Percentiles rank a stretch among this genome's conserved stretches.
Conservation (phyloP, 2,113 vertebrate species). For the Forbesichthys papilliferus region DNA sequence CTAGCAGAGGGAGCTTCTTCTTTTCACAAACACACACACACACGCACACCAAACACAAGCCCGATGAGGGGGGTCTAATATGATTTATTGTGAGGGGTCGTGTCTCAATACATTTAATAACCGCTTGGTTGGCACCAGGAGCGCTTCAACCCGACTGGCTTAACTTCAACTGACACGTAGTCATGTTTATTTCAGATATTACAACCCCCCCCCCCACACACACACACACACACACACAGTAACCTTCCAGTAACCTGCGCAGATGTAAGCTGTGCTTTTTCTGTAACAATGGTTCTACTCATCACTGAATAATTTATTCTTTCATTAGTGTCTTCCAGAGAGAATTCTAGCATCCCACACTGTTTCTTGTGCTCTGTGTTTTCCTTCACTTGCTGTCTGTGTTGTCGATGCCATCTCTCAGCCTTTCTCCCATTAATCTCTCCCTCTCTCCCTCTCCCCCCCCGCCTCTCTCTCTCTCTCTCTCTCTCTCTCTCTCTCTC, state of each 20-base stretch:
- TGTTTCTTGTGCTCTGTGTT: constrained; percentile 56
- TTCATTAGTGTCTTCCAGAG: constrained; percentile 84
- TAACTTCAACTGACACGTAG: constrained; percentile 80
- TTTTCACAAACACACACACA: not conserved
- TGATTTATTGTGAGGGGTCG: not conserved
- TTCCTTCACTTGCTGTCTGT: constrained; percentile 16
- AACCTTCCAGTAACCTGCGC: constrained; percentile 58
- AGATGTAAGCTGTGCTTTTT: constrained; percentile 64
- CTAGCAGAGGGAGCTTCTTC: constrained; percentile 77
- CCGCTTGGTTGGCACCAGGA: not conserved
- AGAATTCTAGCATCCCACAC: constrained; percentile 68
- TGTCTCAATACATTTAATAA: not conserved
- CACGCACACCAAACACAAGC: too few species aligned
- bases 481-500: constrained; percentile 33
- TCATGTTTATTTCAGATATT: constrained; percentile 67
- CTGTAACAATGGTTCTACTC: constrained; percentile 80
- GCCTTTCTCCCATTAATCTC: constrained; percentile 46
- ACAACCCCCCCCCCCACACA: constrained; percentile 41
- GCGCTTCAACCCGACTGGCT: constrained; percentile 52
- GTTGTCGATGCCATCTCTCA: not conserved
- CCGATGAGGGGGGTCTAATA: too few species aligned
- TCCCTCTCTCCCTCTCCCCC: constrained; percentile 32
- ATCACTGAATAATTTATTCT: constrained; percentile 90
- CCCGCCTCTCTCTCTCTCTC: constrained; percentile 57
- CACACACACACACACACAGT: constrained; percentile 49